phyloP scores from a whole-genome alignment of 2,113 vertebrate genomes.

The Lates calcarifer region DNA sequence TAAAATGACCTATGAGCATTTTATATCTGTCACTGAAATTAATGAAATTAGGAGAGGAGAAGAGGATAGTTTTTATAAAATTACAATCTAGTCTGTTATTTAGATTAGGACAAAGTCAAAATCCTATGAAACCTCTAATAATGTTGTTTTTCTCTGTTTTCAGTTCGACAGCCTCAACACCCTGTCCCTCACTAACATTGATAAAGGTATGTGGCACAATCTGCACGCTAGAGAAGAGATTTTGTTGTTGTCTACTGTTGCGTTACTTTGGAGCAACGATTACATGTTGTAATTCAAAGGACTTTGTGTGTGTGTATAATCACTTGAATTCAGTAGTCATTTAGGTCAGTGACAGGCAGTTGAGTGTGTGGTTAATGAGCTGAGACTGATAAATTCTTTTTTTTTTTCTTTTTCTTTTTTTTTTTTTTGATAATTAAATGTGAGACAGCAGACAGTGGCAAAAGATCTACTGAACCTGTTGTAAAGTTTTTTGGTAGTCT shows the following conservation, averaged over 20 bases:
- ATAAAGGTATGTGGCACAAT: constrained; percentile 89
- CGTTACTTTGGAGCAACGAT: not conserved
- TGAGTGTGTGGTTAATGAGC: not conserved
- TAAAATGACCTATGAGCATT: not conserved
- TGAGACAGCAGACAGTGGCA: too few species aligned
- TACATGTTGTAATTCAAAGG: not conserved
- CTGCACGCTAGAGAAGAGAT: not conserved
- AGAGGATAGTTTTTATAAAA: not conserved
- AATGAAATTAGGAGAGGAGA: not conserved
- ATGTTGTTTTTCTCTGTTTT: constrained; percentile 59
- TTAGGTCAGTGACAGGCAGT: not conserved
- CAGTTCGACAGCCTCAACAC: constrained; percentile 94
- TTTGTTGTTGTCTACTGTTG: not conserved
- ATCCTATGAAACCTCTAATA: not conserved
- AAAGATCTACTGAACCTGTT: too few species aligned
- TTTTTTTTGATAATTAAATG: too few species aligned
- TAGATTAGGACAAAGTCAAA: not conserved
- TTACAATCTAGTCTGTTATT: not conserved
- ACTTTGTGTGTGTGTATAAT: not conserved
- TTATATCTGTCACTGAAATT: not conserved
- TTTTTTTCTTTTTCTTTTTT: too few species aligned
- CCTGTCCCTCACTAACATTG: constrained; percentile 90
- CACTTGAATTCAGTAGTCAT: not conserved
- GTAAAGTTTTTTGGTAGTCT: too few species aligned
- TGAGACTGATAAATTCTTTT: not conserved